Evolutionary conservation across 2,888 invertebrate species (phyloP), one percentile per base, ranked within the genome.

Genomic region (Sialis lutaria): DNA sequence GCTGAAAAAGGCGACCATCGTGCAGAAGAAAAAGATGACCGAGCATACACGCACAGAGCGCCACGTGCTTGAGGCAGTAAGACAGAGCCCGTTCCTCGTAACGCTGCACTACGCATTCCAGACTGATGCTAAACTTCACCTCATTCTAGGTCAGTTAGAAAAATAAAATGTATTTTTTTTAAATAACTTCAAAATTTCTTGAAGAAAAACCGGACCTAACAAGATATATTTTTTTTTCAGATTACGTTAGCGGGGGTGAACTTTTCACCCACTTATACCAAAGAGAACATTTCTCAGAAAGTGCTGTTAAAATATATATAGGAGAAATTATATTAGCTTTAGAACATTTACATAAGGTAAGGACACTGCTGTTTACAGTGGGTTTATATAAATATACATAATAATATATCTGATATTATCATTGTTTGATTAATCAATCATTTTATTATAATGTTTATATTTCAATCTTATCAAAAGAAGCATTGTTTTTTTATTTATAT

Each of bases 101-200:
- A 93, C 92, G 37, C 75, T 97, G 54, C 92, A 93, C 68, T 97
- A 97, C 68, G 97, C 97, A 62, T 97, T 97, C 75, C 96, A 97
- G 70, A 93, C 95, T 6, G 90, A 95, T 60, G 83, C 92, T 46
- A 96, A 95, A 69, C 75, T 97, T 54, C 93, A 96, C 69, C 80
- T 97, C 55, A 92, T 97, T 56, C 77, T 97, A 62, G 95, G 96
- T 95, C 68, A 79, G 80, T 22, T 22, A 22, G 2, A 22, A 22
- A 22, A 22, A 33, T 22, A 37, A 44, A n/a, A 7, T 40, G 30
- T 13, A n/a, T 41, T 2, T 33, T 33, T 48, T 33, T 42, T 10
- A 22, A 41, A 41, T 41, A 13, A n/a, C 10, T 1, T 2, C 41
- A 41, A 22, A n/a, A 13, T 13, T 5, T 30, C 9, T 46, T 7